A percentile compares a stretch with the other conserved stretches of the same genome.
These are phyloP conservation scores for Tipula helvola DNA, from an alignment of 2,888 invertebrate genomes.

Conservation along the genomic window DNA sequence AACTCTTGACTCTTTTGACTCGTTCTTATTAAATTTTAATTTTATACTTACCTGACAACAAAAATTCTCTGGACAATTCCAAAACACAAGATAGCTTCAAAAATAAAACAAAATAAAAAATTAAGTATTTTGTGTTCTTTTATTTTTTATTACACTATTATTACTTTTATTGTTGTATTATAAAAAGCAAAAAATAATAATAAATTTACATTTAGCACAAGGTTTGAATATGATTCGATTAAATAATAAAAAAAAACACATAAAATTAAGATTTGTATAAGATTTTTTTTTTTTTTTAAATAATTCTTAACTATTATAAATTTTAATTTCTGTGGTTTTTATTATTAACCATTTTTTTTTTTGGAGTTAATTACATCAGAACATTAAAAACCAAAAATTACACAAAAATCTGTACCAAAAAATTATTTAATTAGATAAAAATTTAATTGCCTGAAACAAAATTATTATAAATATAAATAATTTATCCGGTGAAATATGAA, in stretches of 20 bases:
- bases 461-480: not conserved
- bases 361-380: not conserved
- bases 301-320: not conserved
- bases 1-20: no score
- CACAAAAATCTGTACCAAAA: not conserved
- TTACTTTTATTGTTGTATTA: not conserved
- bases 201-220: conserved; percentile 9
- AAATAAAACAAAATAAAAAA: not conserved
- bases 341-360: not conserved
- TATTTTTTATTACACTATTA: conserved; percentile 8
- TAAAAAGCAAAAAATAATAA: not conserved
- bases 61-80: not conserved
- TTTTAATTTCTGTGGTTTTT: not conserved
- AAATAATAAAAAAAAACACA: not conserved
- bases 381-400: not conserved
- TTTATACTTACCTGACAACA: not conserved
- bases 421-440: not conserved
- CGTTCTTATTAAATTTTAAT: not conserved
- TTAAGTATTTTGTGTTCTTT: not conserved
- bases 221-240: conserved; percentile 8
- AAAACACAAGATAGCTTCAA: not conserved
- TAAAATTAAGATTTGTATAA: not conserved
- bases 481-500: not conserved
- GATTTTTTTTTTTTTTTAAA: not conserved
- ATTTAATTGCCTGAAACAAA: not conserved